Conservation (phyloP, 1,140 invertebrate species). For the Hirudo medicinalis region DNA sequence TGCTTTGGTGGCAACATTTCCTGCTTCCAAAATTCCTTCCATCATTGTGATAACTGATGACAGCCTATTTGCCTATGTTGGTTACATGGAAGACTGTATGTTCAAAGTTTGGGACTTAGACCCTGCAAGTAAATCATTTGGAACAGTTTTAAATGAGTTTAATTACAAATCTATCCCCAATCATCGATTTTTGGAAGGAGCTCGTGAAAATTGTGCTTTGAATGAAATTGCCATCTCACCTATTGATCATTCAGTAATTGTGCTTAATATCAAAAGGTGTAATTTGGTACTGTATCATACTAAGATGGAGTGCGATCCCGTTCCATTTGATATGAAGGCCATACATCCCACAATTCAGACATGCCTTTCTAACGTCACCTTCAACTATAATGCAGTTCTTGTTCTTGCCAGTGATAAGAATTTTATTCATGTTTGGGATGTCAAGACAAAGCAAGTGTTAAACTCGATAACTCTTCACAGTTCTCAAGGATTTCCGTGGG, state of each 20-base stretch:
- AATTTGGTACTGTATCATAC: conserved; percentile 19
- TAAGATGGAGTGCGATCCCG: not conserved
- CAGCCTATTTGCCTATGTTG: conserved; percentile 20
- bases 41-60: conserved; percentile 19
- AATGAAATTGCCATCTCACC: conserved; percentile 20
- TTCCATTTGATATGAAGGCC: conserved; percentile 17
- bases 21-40: conserved; percentile 17
- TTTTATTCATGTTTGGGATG: conserved; percentile 20
- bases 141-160: conserved; percentile 12
- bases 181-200: conserved; percentile 16
- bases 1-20: conserved; percentile 5
- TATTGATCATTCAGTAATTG: conserved; percentile 1
- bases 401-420: conserved; percentile 14
- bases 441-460: not conserved
- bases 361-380: conserved; percentile 15
- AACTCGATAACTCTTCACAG: conserved; percentile 20
- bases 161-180: conserved; percentile 15
- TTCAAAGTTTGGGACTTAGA: conserved; percentile 23
- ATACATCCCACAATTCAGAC: conserved; percentile 18
- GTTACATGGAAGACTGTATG: conserved; percentile 22
- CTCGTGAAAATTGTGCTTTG: conserved; percentile 12
- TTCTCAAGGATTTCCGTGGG: conserved; percentile 15
- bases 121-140: conserved; percentile 14
- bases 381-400: conserved; percentile 17
- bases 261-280: conserved; percentile 21